These are phyloP conservation scores for Poecilobothrus nobilitatus DNA, from an alignment of 2,888 invertebrate species.

Conservation along the genomic window DNA sequence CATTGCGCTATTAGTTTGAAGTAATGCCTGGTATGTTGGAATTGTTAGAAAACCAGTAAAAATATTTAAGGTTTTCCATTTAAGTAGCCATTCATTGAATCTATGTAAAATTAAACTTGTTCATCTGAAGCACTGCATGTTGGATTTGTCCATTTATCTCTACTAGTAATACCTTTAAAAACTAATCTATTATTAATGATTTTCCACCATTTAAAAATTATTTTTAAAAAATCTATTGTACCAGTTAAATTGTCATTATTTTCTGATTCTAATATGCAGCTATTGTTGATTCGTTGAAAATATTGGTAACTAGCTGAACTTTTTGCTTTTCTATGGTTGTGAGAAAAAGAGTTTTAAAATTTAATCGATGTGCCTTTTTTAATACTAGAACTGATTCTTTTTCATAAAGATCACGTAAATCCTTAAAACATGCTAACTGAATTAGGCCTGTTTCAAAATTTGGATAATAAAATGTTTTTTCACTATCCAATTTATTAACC, in stretches of 20 bases:
- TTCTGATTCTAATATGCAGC: slow-evolving; percentile 4
- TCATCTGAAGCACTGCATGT: not conserved
- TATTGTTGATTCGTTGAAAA: slow-evolving; percentile 9
- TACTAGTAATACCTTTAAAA: not conserved
- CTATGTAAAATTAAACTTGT: not conserved
- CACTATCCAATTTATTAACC: not conserved
- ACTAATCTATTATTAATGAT: not conserved
- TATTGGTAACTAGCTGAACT: slow-evolving; percentile 8
- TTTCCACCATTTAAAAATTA: slow-evolving; percentile 9
- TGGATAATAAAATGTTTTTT: slow-evolving; percentile 12
- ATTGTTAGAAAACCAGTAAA: not conserved
- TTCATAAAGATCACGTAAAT: slow-evolving; percentile 9
- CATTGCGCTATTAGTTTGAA: not conserved
- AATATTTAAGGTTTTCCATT: not conserved
- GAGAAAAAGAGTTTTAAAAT: not conserved
- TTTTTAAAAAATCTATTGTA: slow-evolving; percentile 9
- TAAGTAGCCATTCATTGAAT: not conserved
- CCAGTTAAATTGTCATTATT: not conserved
- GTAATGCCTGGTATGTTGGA: not conserved
- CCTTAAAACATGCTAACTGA: slow-evolving; percentile 5
- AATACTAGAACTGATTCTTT: not conserved
- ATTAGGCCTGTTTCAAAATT: slow-evolving; percentile 4
- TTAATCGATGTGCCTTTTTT: not conserved
- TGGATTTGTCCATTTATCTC: not conserved
- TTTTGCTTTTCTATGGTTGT: slow-evolving; percentile 1